Percentiles rank a stretch among this genome's conserved stretches.
These are phyloP conservation scores for Abscondita cerata DNA, from an alignment of 2,888 invertebrate species.

Conservation along the genomic window DNA sequence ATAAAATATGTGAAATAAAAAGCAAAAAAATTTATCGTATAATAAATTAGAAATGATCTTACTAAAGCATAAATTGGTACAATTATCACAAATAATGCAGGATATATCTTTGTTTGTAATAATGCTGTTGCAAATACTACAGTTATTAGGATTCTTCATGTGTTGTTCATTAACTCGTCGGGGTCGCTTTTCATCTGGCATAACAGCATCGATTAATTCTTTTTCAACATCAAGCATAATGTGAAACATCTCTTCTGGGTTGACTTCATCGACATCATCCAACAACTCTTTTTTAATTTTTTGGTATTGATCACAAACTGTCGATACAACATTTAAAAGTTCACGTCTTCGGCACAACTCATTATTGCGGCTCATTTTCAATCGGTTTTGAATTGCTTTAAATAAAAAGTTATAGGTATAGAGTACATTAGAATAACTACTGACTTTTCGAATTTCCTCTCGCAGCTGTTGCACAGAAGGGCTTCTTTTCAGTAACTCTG, in stretches of 20 bases:
- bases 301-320: slow-evolving; percentile 35
- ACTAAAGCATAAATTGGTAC: neutral
- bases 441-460: slow-evolving; percentile 31
- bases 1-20: too few species aligned
- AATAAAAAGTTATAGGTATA: slow-evolving; percentile 3
- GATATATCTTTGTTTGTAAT: neutral
- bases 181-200: neutral
- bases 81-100: neutral
- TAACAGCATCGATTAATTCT: slow-evolving; percentile 14
- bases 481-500: slow-evolving; percentile 9
- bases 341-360: slow-evolving; percentile 19
- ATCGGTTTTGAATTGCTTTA: slow-evolving; percentile 36
- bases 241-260: slow-evolving; percentile 40
- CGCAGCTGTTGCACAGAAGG: slow-evolving; percentile 26
- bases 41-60: too few species aligned
- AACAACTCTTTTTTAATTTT: slow-evolving; percentile 35
- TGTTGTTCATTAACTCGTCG: neutral
- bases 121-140: neutral
- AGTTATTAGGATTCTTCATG: neutral
- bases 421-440: neutral
- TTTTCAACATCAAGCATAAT: slow-evolving; percentile 45
- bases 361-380: slow-evolving; percentile 26
- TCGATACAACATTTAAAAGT: slow-evolving; percentile 8
- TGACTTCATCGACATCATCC: neutral
- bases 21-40: too few species aligned